These are phyloP conservation scores for Hephaestus fuliginosus DNA, from an alignment of 2,797 vertebrate genomes.

Conservation along the genomic window DNA sequence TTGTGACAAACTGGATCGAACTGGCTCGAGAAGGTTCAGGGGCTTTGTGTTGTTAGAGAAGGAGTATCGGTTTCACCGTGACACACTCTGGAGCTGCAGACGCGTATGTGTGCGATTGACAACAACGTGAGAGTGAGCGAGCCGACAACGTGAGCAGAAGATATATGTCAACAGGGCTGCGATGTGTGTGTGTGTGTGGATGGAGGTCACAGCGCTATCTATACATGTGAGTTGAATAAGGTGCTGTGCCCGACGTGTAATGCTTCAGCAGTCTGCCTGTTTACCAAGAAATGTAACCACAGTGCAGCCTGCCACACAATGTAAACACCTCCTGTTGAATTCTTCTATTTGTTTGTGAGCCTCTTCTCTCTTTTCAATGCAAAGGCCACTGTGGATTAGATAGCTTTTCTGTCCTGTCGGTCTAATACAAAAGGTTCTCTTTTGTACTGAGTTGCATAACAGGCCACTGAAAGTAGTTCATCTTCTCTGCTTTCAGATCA, in stretches of 20 bases:
- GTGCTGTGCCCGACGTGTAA: neutral
- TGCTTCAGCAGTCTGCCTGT: neutral
- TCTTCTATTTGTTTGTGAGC: slow-evolving; percentile 5
- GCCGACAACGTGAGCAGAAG: slow-evolving; percentile 32
- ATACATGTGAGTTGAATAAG: slow-evolving; percentile 1
- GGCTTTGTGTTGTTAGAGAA: slow-evolving; percentile 29
- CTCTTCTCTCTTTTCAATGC: slow-evolving; percentile 21
- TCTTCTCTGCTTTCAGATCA: slow-evolving; percentile 58
- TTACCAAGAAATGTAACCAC: neutral
- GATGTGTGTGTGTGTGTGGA: neutral
- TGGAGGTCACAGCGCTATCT: slow-evolving; percentile 10
- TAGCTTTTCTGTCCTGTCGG: slow-evolving; percentile 12
- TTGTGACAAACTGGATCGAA: slow-evolving; percentile 57
- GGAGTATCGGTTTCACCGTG: slow-evolving; percentile 50
- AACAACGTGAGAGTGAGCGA: slow-evolving; percentile 18
- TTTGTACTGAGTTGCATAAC: slow-evolving; percentile 48
- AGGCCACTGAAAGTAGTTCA: slow-evolving; percentile 9
- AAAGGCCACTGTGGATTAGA: slow-evolving; percentile 39
- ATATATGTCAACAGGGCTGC: slow-evolving; percentile 15
- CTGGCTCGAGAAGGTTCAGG: slow-evolving; percentile 53
- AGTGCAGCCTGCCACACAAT: slow-evolving; percentile 3
- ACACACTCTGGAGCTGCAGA: slow-evolving; percentile 28
- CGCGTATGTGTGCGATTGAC: slow-evolving; percentile 23
- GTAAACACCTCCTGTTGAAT: slow-evolving; percentile 23
- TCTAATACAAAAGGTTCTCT: slow-evolving; percentile 26